Conservation (phyloP, 2,797 vertebrate species). For the Notamacropus eugenii region DNA sequence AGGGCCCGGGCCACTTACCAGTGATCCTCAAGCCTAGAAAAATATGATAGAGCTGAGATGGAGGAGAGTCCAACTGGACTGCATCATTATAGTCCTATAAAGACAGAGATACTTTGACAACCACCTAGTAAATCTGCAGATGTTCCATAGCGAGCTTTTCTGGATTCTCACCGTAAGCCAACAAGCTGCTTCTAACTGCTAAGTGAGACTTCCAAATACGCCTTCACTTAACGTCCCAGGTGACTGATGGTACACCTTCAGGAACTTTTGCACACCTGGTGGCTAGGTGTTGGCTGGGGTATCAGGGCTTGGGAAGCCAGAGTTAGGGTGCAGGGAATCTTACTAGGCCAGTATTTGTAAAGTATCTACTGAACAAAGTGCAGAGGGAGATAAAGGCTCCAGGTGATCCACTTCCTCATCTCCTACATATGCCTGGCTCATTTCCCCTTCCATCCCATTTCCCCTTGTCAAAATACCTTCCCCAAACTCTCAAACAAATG, state of each 20-base stretch:
- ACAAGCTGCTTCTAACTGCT: not conserved
- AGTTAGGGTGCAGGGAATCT: not conserved
- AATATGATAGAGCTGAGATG: not conserved
- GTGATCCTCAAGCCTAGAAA: not conserved
- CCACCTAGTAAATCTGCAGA: not conserved
- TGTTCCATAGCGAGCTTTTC: not conserved
- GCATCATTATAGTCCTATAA: not conserved
- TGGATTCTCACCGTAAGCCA: not conserved
- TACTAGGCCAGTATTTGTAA: not conserved
- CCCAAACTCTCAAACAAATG: not conserved
- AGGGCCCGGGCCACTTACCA: not conserved
- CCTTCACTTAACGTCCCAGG: not conserved
- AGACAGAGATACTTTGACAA: not conserved
- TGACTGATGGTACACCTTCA: not conserved
- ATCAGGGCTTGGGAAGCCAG: not conserved
- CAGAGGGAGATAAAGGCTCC: not conserved
- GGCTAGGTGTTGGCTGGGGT: not conserved
- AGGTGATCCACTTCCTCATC: not conserved
- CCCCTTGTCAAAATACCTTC: not conserved
- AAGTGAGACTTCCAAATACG: not conserved
- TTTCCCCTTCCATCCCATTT: not conserved
- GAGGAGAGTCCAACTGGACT: not conserved
- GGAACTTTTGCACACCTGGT: not conserved
- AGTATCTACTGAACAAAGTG: not conserved
- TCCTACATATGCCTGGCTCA: not conserved